Evolutionary conservation across 2,113 vertebrate species (phyloP).

Genomic region (Nicator chloris): DNA sequence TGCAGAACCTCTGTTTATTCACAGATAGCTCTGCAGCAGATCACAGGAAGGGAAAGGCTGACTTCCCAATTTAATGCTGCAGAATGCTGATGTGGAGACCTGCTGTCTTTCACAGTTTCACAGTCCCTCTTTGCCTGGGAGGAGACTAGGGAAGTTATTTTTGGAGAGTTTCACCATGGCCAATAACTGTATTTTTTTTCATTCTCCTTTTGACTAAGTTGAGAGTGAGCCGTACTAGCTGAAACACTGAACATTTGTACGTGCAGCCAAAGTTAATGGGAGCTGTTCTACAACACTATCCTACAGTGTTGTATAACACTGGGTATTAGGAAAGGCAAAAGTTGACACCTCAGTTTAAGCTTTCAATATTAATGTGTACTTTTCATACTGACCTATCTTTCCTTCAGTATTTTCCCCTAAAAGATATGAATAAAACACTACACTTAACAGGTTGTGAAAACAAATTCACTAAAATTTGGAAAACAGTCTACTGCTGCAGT

Average conservation of each 20-base stretch:
- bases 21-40: neutral
- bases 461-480: neutral
- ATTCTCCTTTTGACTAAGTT: neutral
- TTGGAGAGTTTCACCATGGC: neutral
- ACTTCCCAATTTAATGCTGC: neutral
- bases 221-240: neutral
- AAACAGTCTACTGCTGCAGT: neutral
- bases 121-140: neutral
- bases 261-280: neutral
- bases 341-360: neutral
- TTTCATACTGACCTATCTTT: neutral
- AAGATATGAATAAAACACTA: neutral
- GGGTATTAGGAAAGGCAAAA: neutral
- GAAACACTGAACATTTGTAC: neutral
- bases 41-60: neutral
- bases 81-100: neutral
- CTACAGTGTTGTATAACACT: neutral
- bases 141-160: neutral
- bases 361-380: neutral
- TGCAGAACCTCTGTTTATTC: neutral
- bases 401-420: neutral
- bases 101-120: neutral
- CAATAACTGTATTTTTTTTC: neutral
- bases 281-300: neutral
- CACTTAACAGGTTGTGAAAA: neutral